phyloP scores from a whole-genome alignment of 1,140 invertebrate species.

The Uloborus diversus region DNA sequence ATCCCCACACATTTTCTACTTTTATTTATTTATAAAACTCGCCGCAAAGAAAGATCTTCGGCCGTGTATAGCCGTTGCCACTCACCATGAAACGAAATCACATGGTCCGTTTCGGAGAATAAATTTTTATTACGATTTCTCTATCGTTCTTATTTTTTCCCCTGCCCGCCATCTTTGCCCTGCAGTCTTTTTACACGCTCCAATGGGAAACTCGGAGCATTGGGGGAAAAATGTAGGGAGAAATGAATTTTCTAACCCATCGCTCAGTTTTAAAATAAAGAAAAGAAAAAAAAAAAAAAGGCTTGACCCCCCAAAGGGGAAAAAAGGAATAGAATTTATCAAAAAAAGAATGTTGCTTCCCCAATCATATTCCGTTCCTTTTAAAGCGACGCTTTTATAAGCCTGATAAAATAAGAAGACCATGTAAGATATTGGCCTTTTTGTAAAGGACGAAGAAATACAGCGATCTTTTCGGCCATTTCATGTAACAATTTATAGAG shows the following conservation, averaged over 20 bases:
- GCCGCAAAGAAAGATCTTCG: slow-evolving; percentile 1
- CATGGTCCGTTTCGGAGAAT: slow-evolving; percentile 41
- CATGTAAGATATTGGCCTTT: too few species aligned
- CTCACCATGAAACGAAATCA: slow-evolving; percentile 48
- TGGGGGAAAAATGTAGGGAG: neutral
- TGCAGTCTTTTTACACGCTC: neutral
- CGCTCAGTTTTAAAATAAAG: neutral
- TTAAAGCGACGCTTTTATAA: neutral
- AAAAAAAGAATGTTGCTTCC: neutral
- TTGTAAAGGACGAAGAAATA: neutral
- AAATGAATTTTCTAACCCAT: neutral
- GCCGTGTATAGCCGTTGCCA: neutral
- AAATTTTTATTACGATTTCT: slow-evolving; percentile 47
- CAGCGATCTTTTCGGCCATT: neutral
- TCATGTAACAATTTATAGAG: neutral
- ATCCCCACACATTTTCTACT: slow-evolving; percentile 20
- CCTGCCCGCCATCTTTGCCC: neutral
- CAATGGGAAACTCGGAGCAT: neutral
- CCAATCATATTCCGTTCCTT: neutral
- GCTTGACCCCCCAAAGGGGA: neutral
- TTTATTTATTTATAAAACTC: slow-evolving; percentile 39
- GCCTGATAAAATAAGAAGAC: too few species aligned
- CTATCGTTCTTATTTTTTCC: neutral
- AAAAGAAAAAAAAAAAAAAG: neutral
- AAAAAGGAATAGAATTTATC: neutral